Conservation (phyloP, 2,797 vertebrate genomes). For the Danio choprae region DNA sequence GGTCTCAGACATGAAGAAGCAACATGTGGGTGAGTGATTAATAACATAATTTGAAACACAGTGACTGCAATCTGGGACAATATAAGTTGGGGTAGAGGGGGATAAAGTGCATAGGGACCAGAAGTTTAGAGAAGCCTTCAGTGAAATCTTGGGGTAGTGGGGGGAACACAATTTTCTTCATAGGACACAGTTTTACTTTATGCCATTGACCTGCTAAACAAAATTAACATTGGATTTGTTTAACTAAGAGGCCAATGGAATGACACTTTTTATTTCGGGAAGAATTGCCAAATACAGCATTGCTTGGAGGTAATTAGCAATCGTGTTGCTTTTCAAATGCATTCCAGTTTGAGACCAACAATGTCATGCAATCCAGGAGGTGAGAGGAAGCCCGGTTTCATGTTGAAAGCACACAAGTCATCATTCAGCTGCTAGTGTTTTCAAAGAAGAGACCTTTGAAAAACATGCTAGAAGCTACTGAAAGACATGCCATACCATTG, state of each 20-base stretch:
- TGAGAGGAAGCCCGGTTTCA: constrained; percentile 63
- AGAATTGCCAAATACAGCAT: constrained; percentile 18
- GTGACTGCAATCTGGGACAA: too few species aligned
- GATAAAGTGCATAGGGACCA: too few species aligned
- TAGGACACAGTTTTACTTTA: too few species aligned
- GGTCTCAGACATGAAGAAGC: too few species aligned
- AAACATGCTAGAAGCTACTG: constrained; percentile 73
- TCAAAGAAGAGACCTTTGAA: constrained; percentile 73
- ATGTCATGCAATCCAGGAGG: constrained; percentile 57
- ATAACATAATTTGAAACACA: too few species aligned
- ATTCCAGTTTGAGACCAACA: constrained; percentile 71
- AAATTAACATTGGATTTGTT: not conserved
- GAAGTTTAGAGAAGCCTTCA: too few species aligned
- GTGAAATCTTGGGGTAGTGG: too few species aligned
- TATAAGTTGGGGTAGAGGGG: too few species aligned
- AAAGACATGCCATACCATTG: constrained; percentile 71
- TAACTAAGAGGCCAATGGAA: not conserved
- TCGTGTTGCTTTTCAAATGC: constrained; percentile 58
- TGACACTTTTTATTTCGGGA: not conserved
- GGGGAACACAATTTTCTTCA: too few species aligned
- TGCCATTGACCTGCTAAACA: not conserved
- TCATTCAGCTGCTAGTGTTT: constrained; percentile 78
- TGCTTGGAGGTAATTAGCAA: constrained; percentile 40
- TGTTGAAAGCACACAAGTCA: constrained; percentile 74
- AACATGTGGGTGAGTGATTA: too few species aligned